These are phyloP conservation scores for Hippopotamus amphibius DNA, from an alignment of 2,113 vertebrate genomes.

Conservation along the genomic window DNA sequence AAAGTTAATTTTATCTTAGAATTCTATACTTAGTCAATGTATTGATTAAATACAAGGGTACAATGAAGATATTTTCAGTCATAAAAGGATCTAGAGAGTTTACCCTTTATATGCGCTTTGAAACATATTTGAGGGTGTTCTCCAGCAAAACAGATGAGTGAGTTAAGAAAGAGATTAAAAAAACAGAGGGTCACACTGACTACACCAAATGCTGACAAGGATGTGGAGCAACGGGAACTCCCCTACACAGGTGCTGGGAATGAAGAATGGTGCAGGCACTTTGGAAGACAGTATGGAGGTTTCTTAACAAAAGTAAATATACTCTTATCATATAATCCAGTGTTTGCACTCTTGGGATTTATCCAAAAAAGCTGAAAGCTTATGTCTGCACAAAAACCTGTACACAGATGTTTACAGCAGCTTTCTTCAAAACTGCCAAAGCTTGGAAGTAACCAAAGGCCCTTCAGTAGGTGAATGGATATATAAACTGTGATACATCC, in stretches of 20 bases:
- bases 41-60: conserved; percentile 29
- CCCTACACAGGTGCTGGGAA: neutral
- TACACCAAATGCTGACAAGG: accelerated
- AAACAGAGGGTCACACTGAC: neutral
- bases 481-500: neutral
- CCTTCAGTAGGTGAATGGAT: neutral
- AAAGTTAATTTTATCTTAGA: conserved; percentile 56
- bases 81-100: neutral
- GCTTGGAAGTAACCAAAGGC: neutral
- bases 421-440: neutral
- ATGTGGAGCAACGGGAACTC: neutral
- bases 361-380: neutral
- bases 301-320: neutral
- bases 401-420: neutral
- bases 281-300: neutral
- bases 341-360: neutral
- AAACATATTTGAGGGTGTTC: neutral
- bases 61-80: neutral
- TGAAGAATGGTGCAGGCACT: neutral
- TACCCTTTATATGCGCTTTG: neutral
- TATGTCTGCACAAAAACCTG: neutral
- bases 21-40: neutral
- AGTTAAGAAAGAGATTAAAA: neutral
- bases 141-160: neutral
- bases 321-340: neutral